Evolutionary conservation across 1,140 invertebrate genomes (phyloP).

Genomic region (Cherax quadricarinatus): DNA sequence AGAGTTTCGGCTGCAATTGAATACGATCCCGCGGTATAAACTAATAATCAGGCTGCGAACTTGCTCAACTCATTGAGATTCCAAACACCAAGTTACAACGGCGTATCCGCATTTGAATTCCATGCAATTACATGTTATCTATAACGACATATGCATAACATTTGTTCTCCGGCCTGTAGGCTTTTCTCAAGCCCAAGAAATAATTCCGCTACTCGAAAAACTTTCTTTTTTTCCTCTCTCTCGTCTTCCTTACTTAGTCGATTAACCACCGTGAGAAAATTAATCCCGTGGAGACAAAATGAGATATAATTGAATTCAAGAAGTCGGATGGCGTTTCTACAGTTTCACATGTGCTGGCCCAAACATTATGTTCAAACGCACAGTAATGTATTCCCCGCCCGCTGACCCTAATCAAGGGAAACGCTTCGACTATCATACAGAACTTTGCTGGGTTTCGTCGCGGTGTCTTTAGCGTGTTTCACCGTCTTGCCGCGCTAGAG

Average conservation of each 20-base stretch:
- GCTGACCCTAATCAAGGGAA: constrained; percentile 67
- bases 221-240: neutral
- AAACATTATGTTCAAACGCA: constrained; percentile 72
- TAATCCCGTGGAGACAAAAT: constrained; percentile 30
- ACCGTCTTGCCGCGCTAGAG: neutral
- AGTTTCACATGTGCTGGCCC: constrained; percentile 60
- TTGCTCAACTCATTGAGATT: constrained; percentile 69
- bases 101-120: constrained; percentile 69
- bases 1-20: constrained; percentile 60
- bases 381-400: constrained; percentile 70
- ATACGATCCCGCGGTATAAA: constrained; percentile 64
- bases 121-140: constrained; percentile 67
- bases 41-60: constrained; percentile 71
- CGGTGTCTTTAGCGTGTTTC: constrained; percentile 42
- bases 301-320: constrained; percentile 67
- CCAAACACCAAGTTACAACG: constrained; percentile 69
- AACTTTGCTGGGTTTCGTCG: constrained; percentile 64
- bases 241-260: neutral
- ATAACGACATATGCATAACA: constrained; percentile 62
- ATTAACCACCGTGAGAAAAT: constrained; percentile 12
- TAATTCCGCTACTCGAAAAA: neutral
- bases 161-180: constrained; percentile 5
- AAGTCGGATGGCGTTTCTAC: constrained; percentile 59
- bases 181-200: neutral
- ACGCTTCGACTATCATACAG: constrained; percentile 63